Conservation (phyloP, 2,888 invertebrate species). For the Nymphalis polychloros region DNA sequence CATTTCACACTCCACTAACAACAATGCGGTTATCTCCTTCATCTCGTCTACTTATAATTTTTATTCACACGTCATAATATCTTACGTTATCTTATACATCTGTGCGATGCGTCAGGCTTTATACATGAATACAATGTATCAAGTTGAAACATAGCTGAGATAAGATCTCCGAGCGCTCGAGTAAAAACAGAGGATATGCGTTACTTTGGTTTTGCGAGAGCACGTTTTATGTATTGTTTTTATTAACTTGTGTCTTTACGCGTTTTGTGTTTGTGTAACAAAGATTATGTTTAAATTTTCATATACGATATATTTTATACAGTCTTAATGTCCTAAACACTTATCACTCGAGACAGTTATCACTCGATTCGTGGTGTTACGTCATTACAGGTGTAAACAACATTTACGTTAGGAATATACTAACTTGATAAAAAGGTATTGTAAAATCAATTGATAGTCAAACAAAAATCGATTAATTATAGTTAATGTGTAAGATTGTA, state of each 20-base stretch:
- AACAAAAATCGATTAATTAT: too few relatives aligned
- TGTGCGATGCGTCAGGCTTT: conserved; percentile 55
- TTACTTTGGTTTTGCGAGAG: conserved; percentile 23
- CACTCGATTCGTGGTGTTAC: too few relatives aligned
- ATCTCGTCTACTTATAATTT: conserved; percentile 39
- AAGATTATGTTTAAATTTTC: neutral
- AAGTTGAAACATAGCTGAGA: conserved; percentile 52
- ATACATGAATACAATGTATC: conserved; percentile 53
- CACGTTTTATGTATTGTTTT: conserved; percentile 32
- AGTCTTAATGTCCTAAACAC: too few relatives aligned
- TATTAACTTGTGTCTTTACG: conserved; percentile 21
- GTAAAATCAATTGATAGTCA: too few relatives aligned
- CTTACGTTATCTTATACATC: conserved; percentile 62
- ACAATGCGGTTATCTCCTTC: conserved; percentile 29
- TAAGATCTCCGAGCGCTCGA: conserved; percentile 46
- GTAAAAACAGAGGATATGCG: conserved; percentile 44
- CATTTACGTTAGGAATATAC: too few relatives aligned
- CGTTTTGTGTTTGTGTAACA: neutral
- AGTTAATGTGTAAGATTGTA: too few relatives aligned
- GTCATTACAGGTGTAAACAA: too few relatives aligned
- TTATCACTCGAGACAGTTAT: too few relatives aligned
- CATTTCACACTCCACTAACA: conserved; percentile 32
- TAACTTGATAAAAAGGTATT: too few relatives aligned
- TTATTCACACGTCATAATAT: conserved; percentile 67
- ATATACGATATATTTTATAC: neutral